Conservation (phyloP, 2,888 invertebrate genomes). For the Holacanthella duospinosa region DNA sequence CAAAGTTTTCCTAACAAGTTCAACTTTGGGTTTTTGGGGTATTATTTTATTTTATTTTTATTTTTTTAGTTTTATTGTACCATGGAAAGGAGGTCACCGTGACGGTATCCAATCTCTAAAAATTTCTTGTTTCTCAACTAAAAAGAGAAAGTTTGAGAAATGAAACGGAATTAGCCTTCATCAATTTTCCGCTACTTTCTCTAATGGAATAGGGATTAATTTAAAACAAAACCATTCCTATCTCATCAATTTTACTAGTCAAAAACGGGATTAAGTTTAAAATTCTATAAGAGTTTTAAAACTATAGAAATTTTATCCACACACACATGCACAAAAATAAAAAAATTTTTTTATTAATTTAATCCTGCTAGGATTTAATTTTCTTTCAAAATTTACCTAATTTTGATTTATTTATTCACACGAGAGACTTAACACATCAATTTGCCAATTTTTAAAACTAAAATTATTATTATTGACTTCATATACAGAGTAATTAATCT, state of each 20-base stretch:
- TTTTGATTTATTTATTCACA: not conserved
- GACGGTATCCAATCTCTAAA: too few relatives aligned
- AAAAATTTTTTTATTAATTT: not conserved
- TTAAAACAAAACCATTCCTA: not conserved
- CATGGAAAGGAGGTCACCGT: not conserved
- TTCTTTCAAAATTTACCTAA: too few relatives aligned
- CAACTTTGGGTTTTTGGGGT: not conserved
- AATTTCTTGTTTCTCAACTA: too few relatives aligned
- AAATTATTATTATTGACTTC: too few relatives aligned
- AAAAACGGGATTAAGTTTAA: too few relatives aligned
- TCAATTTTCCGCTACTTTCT: constrained; percentile 4
- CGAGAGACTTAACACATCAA: not conserved
- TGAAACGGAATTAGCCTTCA: not conserved
- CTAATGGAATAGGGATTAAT: not conserved
- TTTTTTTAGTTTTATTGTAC: not conserved
- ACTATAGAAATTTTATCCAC: not conserved
- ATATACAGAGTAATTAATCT: not conserved
- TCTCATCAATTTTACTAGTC: not conserved
- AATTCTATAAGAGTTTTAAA: not conserved
- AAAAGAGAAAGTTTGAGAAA: not conserved
- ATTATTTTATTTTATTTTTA: too few relatives aligned
- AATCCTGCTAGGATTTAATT: too few relatives aligned
- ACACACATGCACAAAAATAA: not conserved
- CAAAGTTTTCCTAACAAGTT: not conserved
- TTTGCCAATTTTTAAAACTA: not conserved